phyloP scores from a whole-genome alignment of 1,140 invertebrate species.

The Macrobrachium nipponense region DNA sequence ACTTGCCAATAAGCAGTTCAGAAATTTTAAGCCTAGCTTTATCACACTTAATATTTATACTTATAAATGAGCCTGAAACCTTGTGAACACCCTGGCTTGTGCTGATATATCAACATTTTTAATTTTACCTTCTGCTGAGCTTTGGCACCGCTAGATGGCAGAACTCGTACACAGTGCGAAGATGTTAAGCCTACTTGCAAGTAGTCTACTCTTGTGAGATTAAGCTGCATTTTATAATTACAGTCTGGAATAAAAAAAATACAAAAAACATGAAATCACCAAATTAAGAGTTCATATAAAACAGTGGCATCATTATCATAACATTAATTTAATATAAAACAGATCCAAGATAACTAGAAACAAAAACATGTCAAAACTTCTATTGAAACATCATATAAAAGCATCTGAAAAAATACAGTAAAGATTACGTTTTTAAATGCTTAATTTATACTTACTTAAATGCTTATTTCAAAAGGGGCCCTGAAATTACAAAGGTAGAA shows the following conservation, averaged over 20 bases:
- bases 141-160: constrained; percentile 72
- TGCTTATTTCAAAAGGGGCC: too few species aligned
- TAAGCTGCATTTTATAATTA: constrained; percentile 71
- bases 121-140: constrained; percentile 71
- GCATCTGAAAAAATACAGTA: too few species aligned
- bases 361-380: not conserved
- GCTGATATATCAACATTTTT: not conserved
- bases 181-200: constrained; percentile 75
- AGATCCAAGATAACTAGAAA: not conserved
- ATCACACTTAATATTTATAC: not conserved
- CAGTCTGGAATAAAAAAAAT: not conserved
- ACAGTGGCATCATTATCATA: not conserved
- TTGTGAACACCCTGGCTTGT: too few species aligned
- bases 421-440: too few species aligned
- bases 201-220: constrained; percentile 77
- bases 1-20: too few species aligned
- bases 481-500: too few species aligned
- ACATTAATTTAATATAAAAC: too few species aligned
- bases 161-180: constrained; percentile 74
- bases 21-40: too few species aligned
- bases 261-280: not conserved
- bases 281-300: not conserved
- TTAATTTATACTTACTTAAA: too few species aligned
- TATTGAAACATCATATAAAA: not conserved
- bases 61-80: not conserved